Evolutionary conservation across 1,140 invertebrate genomes (phyloP), one percentile per base, ranked within the genome.

Genomic region (Drosophila neocordata): DNA sequence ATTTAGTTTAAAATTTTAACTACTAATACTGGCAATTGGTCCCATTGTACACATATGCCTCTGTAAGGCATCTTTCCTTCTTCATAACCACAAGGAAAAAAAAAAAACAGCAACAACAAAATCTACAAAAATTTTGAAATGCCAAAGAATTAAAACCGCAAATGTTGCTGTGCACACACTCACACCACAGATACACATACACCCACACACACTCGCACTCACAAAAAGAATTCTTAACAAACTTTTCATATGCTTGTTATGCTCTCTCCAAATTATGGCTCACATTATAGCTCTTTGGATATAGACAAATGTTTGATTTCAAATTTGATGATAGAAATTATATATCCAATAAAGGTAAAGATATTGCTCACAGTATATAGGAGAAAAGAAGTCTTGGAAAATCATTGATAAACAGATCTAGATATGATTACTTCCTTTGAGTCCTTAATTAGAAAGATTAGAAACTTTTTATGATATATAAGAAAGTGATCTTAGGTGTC

Each of bases 211-310:
- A 15, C 41, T 34, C 64, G 37, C 63, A 62, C 65, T 77, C 76
- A 77, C 77, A 85, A 70, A 81, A 85, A 87, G 69, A 85, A 85
- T 85, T 87, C 75, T 87, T 85, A 85, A 85, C 63, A 85, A 85
- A 85, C 77, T 85, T 85, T 85, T 81, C 77, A 85, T 73, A 85
- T 87, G 81, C 77, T 87, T 87, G 81, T 87, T 85, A 69, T 69
- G 64, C 58, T 9, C 41, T 48, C 2, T 20, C 41, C 2, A 20
- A 48, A 48, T 48, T 48, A 20, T 48, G 41, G 11, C 15, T 48
- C 1, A 20, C 41, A 48, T 44, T 9, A 18, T 44, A 15, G 41
- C 41, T 44, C 41, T 9, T 12, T 12, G 9, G 34, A 35, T 35
- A 35, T 35, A 12, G 8, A 12, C 11, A 12, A 5, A 35, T 12